Base-by-base conservation (phyloP, 2,888 invertebrate species). In the Fragum sueziense region DNA sequence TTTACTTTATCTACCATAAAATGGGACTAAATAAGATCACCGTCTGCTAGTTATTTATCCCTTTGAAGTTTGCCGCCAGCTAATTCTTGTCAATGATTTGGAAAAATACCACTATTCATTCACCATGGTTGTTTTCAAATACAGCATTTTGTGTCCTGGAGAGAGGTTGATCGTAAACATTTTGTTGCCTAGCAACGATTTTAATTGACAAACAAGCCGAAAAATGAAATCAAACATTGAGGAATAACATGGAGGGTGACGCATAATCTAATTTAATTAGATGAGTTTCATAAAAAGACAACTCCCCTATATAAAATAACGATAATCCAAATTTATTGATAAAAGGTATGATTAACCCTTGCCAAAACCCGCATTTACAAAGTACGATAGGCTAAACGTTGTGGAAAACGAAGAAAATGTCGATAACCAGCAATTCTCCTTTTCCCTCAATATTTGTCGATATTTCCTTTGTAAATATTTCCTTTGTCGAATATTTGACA, bases 31-130 rank as follows among this genome's bases (percentile, higher is more conserved):
- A 65, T 65, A 41, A 65, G 37, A 41, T 65, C 65, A 34, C n/a
- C 65, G 41, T 65, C 65, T 41, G 41, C 41, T 65, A 65, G 41
- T 65, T 41, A 41, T 34, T 31, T n/a, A 17, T 37, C 65, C 65
- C 65, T 65, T 65, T 65, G 65, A 65, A 20, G 65, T 41, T 41
- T 37, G 65, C 41, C 41, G 65, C 41, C 37, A 33, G 34, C 65
- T 34, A 65, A 65, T 65, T 65, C 41, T 34, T 20, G n/a, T 34
- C 65, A 65, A 65, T 65, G 65, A 65, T 65, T 65, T 65, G 65
- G 65, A 65, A 65, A 65, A 65, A 65, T 34, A 34, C 34, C 34
- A 65, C 34, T 41, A 65, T 41, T 65, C 65, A 65, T 4, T 65
- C 34, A n/a, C 31, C 22, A 22, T 41, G 41, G 65, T 65, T 4